Evolutionary conservation across 53 echinoderm and acorn worm genomes (phyloP).

Genomic region (Luidia sarsii): DNA sequence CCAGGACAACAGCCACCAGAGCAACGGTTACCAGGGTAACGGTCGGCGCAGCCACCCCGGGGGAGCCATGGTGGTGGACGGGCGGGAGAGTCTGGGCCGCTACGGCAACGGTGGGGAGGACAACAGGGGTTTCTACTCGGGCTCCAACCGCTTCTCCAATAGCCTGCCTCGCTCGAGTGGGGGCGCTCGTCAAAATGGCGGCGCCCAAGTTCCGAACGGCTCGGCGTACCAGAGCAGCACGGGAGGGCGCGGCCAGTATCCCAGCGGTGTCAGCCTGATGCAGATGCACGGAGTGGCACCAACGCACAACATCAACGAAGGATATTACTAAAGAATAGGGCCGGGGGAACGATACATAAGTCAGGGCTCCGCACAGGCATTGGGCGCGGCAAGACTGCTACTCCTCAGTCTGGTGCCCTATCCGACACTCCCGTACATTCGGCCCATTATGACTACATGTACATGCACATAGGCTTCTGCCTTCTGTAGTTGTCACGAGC

Average conservation of each 20-base stretch:
- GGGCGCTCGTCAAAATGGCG: not conserved
- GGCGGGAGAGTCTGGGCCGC: not conserved
- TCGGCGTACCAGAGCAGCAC: not conserved
- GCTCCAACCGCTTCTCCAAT: constrained; percentile 1
- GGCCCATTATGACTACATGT: too few species aligned
- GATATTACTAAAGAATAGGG: constrained; percentile 24
- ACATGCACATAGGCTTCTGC: too few species aligned
- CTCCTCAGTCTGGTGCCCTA: too few species aligned
- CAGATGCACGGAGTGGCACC: constrained; percentile 32
- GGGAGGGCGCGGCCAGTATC: not conserved
- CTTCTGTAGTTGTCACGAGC: too few species aligned
- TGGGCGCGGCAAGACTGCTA: too few species aligned
- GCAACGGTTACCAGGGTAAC: too few species aligned
- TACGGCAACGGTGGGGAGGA: not conserved
- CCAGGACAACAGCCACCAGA: not conserved
- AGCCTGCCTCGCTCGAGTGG: not conserved
- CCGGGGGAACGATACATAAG: too few species aligned
- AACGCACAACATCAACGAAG: constrained; percentile 7
- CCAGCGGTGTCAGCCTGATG: constrained; percentile 8
- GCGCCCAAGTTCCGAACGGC: constrained; percentile 8
- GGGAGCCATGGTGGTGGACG: constrained; percentile 13
- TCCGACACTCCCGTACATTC: too few species aligned
- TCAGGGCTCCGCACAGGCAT: too few species aligned
- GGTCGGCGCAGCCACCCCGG: not conserved
- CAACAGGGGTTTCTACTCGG: constrained; percentile 21